Evolutionary conservation across 2,888 invertebrate species (phyloP).

Genomic region (Drosophila anomelani): DNA sequence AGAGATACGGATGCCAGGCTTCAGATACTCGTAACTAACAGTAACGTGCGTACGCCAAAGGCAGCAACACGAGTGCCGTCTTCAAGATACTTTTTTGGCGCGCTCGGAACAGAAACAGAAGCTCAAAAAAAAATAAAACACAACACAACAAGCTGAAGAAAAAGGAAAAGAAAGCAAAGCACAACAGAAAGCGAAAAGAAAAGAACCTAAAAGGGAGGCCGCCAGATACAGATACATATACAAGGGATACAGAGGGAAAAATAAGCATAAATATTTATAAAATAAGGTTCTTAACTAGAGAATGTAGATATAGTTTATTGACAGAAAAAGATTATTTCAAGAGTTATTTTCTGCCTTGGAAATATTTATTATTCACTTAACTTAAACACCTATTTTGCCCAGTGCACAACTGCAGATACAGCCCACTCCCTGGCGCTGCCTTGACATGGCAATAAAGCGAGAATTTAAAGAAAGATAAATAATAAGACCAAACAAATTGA

Average conservation of each 20-base stretch:
- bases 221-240: slow-evolving; percentile 17
- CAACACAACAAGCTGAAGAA: slow-evolving; percentile 3
- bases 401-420: slow-evolving; percentile 16
- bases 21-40: slow-evolving; percentile 72
- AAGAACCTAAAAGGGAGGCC: slow-evolving; percentile 30
- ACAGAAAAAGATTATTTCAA: background rate
- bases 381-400: too few relatives aligned
- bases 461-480: slow-evolving; percentile 75
- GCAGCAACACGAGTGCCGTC: slow-evolving; percentile 43
- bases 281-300: too few relatives aligned
- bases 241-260: background rate
- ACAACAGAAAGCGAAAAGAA: slow-evolving; percentile 44
- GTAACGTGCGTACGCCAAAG: slow-evolving; percentile 78
- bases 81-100: slow-evolving; percentile 62
- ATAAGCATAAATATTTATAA: too few relatives aligned
- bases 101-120: slow-evolving; percentile 68
- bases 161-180: slow-evolving; percentile 32
- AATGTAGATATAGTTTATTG: background rate
- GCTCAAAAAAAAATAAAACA: slow-evolving; percentile 61
- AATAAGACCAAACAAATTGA: slow-evolving; percentile 73
- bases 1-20: slow-evolving; percentile 16
- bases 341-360: background rate
- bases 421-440: slow-evolving; percentile 48
- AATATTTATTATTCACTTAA: background rate
- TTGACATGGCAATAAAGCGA: slow-evolving; percentile 76